These are phyloP conservation scores for Eudyptes chrysolophus DNA, from an alignment of 2,113 vertebrate species.

Conservation along the genomic window DNA sequence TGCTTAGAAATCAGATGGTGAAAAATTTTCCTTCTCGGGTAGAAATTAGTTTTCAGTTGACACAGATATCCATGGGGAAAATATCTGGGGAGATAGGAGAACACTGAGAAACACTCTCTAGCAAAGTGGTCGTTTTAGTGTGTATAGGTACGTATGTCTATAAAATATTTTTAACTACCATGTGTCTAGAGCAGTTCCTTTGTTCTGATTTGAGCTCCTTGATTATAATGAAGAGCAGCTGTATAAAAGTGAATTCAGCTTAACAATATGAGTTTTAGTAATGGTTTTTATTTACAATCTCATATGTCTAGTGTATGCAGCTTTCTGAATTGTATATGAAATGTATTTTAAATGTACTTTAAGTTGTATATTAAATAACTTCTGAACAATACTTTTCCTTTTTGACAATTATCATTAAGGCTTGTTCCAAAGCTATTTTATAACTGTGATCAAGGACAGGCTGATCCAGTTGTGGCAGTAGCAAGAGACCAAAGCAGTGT, in stretches of 20 bases:
- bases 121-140: fast-evolving
- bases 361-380: background rate
- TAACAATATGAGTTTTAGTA: background rate
- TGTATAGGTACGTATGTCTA: background rate
- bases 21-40: background rate
- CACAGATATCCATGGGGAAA: background rate
- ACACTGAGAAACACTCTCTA: background rate
- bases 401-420: slow-evolving; percentile 57
- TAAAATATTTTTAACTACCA: background rate
- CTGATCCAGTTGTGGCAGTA: slow-evolving; percentile 92
- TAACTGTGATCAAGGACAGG: slow-evolving; percentile 92
- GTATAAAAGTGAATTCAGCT: background rate
- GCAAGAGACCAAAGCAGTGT: slow-evolving; percentile 93
- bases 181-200: background rate
- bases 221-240: background rate
- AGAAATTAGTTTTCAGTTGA: background rate
- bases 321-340: background rate
- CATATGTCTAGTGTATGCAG: background rate
- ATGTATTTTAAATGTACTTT: background rate
- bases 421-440: slow-evolving; percentile 92
- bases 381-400: background rate
- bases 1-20: background rate
- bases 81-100: background rate
- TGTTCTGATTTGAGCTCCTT: background rate
- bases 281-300: background rate